A percentile compares a stretch with the other conserved stretches of the same genome.
Conservation (phyloP, 2,113 vertebrate genomes). For the Mustelus asterias region DNA sequence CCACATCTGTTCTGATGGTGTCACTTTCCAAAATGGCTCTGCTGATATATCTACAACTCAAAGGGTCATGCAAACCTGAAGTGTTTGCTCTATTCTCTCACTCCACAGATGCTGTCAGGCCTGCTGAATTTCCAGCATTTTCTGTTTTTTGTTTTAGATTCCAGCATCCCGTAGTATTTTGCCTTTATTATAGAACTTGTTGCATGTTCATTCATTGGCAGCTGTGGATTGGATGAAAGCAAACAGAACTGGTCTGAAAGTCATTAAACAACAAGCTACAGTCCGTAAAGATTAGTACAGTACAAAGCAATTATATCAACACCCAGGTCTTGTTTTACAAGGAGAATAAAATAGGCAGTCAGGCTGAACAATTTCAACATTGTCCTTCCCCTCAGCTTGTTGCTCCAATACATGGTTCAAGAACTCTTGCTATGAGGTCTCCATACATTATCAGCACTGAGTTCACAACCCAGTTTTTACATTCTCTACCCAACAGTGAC, state of each 20-base stretch:
- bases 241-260: not conserved
- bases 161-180: no score
- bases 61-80: no score
- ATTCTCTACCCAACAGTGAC: not conserved
- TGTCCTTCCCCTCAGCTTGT: not conserved
- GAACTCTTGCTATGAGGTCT: not conserved
- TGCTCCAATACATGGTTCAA: not conserved
- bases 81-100: no score
- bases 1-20: no score
- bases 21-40: no score
- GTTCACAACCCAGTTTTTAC: not conserved
- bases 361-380: not conserved
- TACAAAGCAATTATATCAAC: not conserved
- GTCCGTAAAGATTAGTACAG: not conserved
- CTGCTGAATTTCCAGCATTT: no score
- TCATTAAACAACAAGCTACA: not conserved
- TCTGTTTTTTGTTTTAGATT: no score
- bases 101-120: no score
- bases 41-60: no score
- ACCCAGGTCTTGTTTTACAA: not conserved
- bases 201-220: no score
- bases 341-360: not conserved
- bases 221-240: not conserved
- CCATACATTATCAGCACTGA: not conserved
- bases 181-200: no score